phyloP scores from a whole-genome alignment of 1,140 invertebrate genomes.

The Eueides isabella region DNA sequence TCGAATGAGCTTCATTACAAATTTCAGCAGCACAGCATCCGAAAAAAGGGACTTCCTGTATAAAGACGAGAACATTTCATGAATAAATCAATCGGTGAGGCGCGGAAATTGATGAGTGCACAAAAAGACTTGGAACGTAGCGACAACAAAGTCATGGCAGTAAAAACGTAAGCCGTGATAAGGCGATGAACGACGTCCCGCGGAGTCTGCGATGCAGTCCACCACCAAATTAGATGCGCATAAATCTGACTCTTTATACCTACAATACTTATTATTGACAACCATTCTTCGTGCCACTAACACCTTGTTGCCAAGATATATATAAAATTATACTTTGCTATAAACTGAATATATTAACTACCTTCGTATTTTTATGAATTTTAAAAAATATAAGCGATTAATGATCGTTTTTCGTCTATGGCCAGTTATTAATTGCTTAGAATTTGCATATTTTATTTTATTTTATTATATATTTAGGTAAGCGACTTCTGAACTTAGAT shows the following conservation, averaged over 20 bases:
- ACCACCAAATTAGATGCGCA: conserved; percentile 78
- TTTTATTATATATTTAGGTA: conserved; percentile 10
- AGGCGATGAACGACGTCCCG: conserved; percentile 58
- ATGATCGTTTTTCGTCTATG: conserved; percentile 5
- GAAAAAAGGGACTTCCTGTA: conserved; percentile 79
- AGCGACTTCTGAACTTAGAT: conserved; percentile 2
- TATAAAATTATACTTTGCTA: neutral
- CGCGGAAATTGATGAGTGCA: conserved; percentile 79
- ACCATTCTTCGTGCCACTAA: conserved; percentile 37
- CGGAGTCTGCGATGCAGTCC: conserved; percentile 49
- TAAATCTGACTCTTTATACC: conserved; percentile 64
- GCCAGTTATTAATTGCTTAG: neutral
- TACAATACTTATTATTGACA: conserved; percentile 48
- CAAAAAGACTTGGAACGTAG: conserved; percentile 74
- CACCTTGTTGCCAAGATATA: conserved; percentile 33
- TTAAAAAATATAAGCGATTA: neutral
- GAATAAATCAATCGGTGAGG: conserved; percentile 79
- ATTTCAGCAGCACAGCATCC: conserved; percentile 71
- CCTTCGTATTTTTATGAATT: neutral
- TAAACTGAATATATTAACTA: conserved; percentile 19
- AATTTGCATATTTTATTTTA: conserved; percentile 3
- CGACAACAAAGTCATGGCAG: conserved; percentile 76
- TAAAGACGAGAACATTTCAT: conserved; percentile 74
- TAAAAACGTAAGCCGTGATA: conserved; percentile 75
- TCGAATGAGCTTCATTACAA: conserved; percentile 80